Percentiles rank a stretch among this genome's conserved stretches.
Evolutionary conservation across 1,140 invertebrate genomes (phyloP).

Genomic region (Tetramorium alpestre): DNA sequence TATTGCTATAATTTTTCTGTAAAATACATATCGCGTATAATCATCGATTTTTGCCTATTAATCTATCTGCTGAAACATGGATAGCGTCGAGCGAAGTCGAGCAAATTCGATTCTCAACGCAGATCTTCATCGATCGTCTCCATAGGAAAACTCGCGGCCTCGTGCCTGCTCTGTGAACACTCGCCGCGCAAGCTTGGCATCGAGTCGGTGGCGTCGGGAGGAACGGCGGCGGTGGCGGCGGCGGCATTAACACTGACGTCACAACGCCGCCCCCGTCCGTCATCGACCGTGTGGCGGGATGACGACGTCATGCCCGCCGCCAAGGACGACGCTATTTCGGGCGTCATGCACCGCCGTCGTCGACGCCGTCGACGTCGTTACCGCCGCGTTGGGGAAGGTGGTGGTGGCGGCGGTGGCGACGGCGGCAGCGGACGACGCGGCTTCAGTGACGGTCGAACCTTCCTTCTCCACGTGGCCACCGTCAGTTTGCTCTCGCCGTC

Average conservation of each 20-base stretch:
- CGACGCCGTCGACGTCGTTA: constrained; percentile 69
- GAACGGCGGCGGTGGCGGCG: constrained; percentile 52
- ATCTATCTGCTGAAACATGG: background rate
- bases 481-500: constrained; percentile 40
- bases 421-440: constrained; percentile 37
- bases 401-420: constrained; percentile 56
- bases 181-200: constrained; percentile 62
- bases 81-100: background rate
- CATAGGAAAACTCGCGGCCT: constrained; percentile 4
- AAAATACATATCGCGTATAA: background rate
- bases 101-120: background rate
- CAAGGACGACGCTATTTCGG: constrained; percentile 83
- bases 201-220: constrained; percentile 41
- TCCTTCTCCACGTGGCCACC: constrained; percentile 56
- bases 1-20: background rate
- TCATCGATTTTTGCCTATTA: background rate
- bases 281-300: constrained; percentile 80
- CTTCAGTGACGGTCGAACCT: constrained; percentile 58
- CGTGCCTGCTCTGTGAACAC: constrained; percentile 13
- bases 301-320: constrained; percentile 78
- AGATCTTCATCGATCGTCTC: constrained; percentile 43
- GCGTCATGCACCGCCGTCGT: constrained; percentile 72
- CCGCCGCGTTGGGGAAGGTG: constrained; percentile 67
- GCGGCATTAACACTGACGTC: constrained; percentile 78
- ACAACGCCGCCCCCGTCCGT: constrained; percentile 81